phyloP scores from a whole-genome alignment of 2,797 vertebrate genomes.

The Xenops minutus region DNA sequence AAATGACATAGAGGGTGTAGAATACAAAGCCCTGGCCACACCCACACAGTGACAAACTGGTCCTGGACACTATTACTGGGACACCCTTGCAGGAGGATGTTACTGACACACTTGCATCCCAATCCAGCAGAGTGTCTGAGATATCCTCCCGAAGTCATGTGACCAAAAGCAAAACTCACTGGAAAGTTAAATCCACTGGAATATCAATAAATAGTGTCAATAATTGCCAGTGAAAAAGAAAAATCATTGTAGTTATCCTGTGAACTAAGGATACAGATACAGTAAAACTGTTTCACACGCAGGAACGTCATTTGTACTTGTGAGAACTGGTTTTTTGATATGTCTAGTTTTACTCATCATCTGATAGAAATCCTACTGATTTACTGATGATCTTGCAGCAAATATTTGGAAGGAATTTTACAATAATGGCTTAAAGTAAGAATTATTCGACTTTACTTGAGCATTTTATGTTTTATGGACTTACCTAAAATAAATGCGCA shows the following conservation, averaged over 20 bases:
- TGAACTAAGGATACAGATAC: neutral
- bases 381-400: neutral
- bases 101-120: neutral
- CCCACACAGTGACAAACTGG: too few relatives aligned
- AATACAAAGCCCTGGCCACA: too few relatives aligned
- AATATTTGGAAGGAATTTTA: neutral
- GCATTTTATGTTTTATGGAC: neutral
- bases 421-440: neutral
- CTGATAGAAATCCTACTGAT: neutral
- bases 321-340: neutral
- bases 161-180: neutral
- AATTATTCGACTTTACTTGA: neutral
- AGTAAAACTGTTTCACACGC: neutral
- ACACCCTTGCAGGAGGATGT: neutral
- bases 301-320: neutral
- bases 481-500: neutral
- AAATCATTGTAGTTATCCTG: accelerated
- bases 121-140: neutral
- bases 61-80: too few relatives aligned
- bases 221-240: neutral
- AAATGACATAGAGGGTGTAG: too few relatives aligned
- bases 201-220: neutral
- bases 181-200: neutral
- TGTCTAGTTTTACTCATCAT: neutral
- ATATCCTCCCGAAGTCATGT: neutral